phyloP scores from a whole-genome alignment of 2,113 vertebrate genomes.

The Pterocles burchelli region DNA sequence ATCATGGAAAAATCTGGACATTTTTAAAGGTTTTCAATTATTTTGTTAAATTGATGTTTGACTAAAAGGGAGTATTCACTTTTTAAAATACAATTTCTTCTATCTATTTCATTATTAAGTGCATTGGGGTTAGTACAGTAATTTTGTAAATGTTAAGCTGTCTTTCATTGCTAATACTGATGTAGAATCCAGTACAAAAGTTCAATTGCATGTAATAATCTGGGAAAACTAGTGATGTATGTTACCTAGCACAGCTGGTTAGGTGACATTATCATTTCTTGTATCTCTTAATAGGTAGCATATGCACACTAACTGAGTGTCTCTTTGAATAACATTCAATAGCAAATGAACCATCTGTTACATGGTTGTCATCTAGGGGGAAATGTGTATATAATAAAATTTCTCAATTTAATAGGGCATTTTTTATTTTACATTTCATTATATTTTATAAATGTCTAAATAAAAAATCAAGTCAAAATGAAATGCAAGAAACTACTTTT shows the following conservation, averaged over 20 bases:
- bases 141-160: background rate
- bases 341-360: background rate
- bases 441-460: background rate
- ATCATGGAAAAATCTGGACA: rapidly evolving
- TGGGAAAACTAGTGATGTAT: background rate
- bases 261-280: background rate
- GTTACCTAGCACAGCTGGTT: background rate
- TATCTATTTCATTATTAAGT: background rate
- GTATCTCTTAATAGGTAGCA: background rate
- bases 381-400: background rate
- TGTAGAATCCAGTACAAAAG: background rate
- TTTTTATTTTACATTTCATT: background rate
- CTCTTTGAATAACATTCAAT: background rate
- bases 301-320: background rate
- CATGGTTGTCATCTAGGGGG: background rate
- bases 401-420: background rate
- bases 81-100: background rate
- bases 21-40: background rate
- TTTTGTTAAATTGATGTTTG: background rate
- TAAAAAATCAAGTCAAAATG: background rate
- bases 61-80: background rate
- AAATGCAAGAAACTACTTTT: background rate
- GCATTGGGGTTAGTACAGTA: background rate
- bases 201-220: background rate
- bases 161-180: background rate